Evolutionary conservation across 2,888 invertebrate genomes (phyloP), one percentile per base, ranked within the genome.

Genomic region (Mythimna albipuncta): DNA sequence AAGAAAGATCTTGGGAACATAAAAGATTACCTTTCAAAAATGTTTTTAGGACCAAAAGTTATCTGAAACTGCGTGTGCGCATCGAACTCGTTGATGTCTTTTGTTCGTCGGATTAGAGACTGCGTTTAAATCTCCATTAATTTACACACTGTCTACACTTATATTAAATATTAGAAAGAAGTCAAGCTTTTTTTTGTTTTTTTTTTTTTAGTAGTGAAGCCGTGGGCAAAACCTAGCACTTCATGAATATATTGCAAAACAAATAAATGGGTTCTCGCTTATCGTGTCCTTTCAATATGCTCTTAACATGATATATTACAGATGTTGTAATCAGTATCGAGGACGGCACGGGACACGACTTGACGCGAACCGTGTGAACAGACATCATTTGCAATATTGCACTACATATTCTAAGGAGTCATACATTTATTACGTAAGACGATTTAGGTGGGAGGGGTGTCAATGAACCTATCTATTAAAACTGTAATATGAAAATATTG

Each of bases 21-120:
- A n/a, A 32, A 26, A 58, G 16, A 9, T 63, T 13, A 38, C 6
- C 44, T 52, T 52, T 69, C 38, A 9, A n/a, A 61, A 35, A 5
- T 21, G 13, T 72, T 41, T 32, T 19, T 52, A 11, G 4, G 26
- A 50, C 13, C 6, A 19, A 54, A 32, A 63, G n/a, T 52, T 44
- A 13, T 0, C 0, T 57, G 9, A 1, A 32, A 2, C 0, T 89
- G 92, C 91, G 89, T 87, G 64, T 41, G 89, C 91, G 91, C 89
- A 79, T 69, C 16, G 59, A 80, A 79, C 83, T 81, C 91, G 93
- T 92, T 91, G 90, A 93, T 89, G 90, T 93, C 92, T 91, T 88
- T 90, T 90, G 87, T 58, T 7, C 19, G n/a, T 9, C 2, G 50
- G 50, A n/a, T 19, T 52, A 52, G 7, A 19, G 50, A n/a, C 5